Base-by-base conservation (phyloP, 1,140 invertebrate genomes). In the Pygmarrhopalites habei region DNA sequence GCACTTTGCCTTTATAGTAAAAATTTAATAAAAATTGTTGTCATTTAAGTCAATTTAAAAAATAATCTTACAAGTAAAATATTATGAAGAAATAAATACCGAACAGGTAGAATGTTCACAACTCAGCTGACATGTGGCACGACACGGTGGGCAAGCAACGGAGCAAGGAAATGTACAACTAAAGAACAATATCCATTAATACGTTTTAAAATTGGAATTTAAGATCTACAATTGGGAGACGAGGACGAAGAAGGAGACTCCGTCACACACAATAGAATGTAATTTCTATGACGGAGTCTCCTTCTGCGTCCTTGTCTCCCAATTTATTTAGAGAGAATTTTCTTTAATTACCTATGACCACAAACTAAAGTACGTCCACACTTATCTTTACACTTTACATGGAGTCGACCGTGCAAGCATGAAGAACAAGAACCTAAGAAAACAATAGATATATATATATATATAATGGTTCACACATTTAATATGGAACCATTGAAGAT, bases 111-210 rank as follows among this genome's bases (percentile, higher is more conserved):
- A 79, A 70, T 84, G 82, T 21, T 65, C 53, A 73, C 86, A 88
- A 47, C 72, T 75, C 55, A 82, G 80, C 56, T 78, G 69, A 71
- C 85, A 88, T 15, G 58, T 69, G 56, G 76, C 73, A 29, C 73
- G 74, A 72, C 85, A 87, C 1, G 85, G 84, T 21, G 82, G 82
- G 65, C 85, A 87, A 17, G 75, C 70, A 58, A 78, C 72, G 47
- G 80, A 78, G 66, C 84, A 86, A 0, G 81, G 80, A 32, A 78
- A 79, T 30, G 78, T 73, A 72, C 87, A 88, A 75, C 85, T 76
- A 73, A 78, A 76, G 44, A 41, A 58, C 25, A 65, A 72, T 19
- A 28, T 55, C n/a, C 47, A 26, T 55, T 25, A 4, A 12, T 2
- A 28, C 41, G 1, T 30, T 2, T 26, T 29, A 2, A 14, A 44